Base-by-base conservation (phyloP, 2,888 invertebrate species). In the Thyatira batis region DNA sequence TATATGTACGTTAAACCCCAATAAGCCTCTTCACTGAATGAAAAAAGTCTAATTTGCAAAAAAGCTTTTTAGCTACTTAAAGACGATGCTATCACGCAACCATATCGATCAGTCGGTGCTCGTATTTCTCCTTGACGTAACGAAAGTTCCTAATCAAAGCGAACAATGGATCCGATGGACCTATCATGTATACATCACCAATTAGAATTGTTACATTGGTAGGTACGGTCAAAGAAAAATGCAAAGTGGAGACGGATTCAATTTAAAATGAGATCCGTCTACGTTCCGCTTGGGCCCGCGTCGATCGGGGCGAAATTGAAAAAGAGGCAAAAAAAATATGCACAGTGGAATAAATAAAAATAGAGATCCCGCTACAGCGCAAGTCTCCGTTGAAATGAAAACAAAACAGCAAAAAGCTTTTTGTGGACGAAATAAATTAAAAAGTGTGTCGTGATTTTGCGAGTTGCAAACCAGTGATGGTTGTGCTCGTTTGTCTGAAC, bases 401-500 rank as follows among this genome's bases (percentile, higher is more conserved):
- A 92, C 89, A 89, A 91, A 90, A 87, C 85, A 80, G 80, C 82
- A 82, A 83, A 87, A 89, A 82, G 86, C 85, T 88, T 88, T 89
- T 89, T 89, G 90, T 88, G 91, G 84, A 86, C 86, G 89, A 91
- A 91, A 91, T 91, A 89, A 91, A 92, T 91, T 91, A 91, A 91
- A 91, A 91, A 89, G 87, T 88, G 83, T 84, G 86, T 86, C 84
- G 86, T 86, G 88, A 88, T 88, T 89, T 87, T 85, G 85, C 75
- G 82, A 78, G 78, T 76, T 74, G 69, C 71, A 70, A 66, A 71
- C 75, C 77, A 73, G 72, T 68, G 71, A 73, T 72, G 67, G 57
- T 62, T 61, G 48, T 48, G 68, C 71, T 71, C 65, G 57, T 67
- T 61, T 67, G 62, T 5, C 60, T 63, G 53, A 61, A 57, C 54